phyloP scores from a whole-genome alignment of 2,113 vertebrate genomes.

The Puntigrus tetrazona region DNA sequence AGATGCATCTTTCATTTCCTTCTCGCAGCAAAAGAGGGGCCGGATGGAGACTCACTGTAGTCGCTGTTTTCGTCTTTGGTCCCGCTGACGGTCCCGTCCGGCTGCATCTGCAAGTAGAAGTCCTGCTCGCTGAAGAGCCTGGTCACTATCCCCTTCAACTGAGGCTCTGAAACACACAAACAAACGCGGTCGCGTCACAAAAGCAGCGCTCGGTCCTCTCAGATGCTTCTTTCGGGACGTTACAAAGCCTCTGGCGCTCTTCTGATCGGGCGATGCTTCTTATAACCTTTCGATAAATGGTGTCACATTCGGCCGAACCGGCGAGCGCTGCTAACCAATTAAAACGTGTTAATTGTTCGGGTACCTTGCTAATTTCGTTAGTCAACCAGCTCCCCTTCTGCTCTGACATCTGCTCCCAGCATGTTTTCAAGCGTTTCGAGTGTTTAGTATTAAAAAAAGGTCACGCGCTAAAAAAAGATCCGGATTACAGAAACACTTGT shows the following conservation, averaged over 20 bases:
- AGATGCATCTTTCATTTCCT: no score
- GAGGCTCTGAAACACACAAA: conserved; percentile 82
- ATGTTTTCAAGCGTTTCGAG: not conserved
- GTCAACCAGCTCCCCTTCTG: not conserved
- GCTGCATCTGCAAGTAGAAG: conserved; percentile 96
- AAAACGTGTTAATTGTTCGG: not conserved
- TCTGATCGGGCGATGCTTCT: no score
- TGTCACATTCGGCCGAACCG: not conserved
- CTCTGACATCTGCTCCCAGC: conserved; percentile 2
- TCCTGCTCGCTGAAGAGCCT: conserved; percentile 98
- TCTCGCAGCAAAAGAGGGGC: no score
- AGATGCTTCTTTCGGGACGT: no score
- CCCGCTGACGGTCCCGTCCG: conserved; percentile 90
- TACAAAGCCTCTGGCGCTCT: no score
- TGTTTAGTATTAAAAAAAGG: not conserved
- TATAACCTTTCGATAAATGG: no score
- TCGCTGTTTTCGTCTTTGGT: conserved; percentile 98
- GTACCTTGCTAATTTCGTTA: not conserved
- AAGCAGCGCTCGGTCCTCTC: no score
- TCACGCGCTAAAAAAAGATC: not conserved
- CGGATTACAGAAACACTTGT: not conserved
- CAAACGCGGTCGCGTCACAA: not conserved
- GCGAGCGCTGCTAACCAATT: conserved; percentile 6
- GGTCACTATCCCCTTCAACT: conserved; percentile 99
- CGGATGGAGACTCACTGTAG: conserved; percentile 81